Evolutionary conservation across 2,888 invertebrate genomes (phyloP).

Genomic region (Latrodectus elegans): DNA sequence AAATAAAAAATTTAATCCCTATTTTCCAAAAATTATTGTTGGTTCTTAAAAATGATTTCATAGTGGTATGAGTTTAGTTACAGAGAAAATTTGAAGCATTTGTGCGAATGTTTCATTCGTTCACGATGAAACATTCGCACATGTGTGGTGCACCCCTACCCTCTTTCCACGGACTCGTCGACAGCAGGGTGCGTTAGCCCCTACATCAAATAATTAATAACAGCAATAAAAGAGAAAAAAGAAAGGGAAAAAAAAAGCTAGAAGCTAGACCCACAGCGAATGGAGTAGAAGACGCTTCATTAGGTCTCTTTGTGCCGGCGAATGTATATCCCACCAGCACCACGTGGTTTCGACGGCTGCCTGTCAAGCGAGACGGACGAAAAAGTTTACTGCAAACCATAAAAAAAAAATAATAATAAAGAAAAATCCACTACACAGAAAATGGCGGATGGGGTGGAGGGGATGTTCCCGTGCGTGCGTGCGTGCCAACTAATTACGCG

Average conservation of each 20-base stretch:
- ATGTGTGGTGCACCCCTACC: background rate
- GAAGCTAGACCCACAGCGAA: constrained; percentile 15
- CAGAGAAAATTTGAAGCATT: too few species aligned
- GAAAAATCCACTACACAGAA: background rate
- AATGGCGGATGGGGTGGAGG: constrained; percentile 1
- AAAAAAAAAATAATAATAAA: background rate
- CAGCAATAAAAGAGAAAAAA: constrained; percentile 19
- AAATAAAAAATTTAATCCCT: too few species aligned
- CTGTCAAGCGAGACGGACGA: constrained; percentile 43
- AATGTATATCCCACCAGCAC: constrained; percentile 3
- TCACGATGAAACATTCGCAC: background rate
- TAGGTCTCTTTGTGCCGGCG: constrained; percentile 50
- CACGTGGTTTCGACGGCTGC: constrained; percentile 63
- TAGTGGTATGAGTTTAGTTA: too few species aligned
- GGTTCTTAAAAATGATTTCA: too few species aligned
- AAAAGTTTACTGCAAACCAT: background rate
- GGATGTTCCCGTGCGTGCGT: constrained; percentile 57
- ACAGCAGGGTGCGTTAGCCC: constrained; percentile 39
- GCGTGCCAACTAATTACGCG: constrained; percentile 66
- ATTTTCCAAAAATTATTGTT: too few species aligned
- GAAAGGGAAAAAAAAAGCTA: constrained; percentile 3
- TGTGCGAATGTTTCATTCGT: too few species aligned
- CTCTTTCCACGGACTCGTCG: constrained; percentile 6
- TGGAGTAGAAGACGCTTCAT: constrained; percentile 46
- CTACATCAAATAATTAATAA: constrained; percentile 45